Percentiles rank a stretch among this genome's conserved stretches.
Conservation (phyloP, 1,140 invertebrate genomes). For the Achroia grisella region DNA sequence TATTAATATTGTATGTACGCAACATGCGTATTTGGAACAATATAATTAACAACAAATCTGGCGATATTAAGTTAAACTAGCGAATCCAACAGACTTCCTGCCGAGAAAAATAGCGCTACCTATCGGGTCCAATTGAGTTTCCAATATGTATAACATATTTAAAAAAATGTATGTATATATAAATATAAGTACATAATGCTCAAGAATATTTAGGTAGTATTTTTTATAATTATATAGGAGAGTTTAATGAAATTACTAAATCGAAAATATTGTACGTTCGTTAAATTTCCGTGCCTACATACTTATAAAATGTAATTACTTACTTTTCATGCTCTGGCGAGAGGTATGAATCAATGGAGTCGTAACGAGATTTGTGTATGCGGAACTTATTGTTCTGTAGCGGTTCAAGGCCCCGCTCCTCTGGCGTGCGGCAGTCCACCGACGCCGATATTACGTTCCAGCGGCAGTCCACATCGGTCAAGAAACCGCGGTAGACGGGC, state of each 20-base stretch:
- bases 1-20: neutral
- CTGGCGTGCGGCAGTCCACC: constrained; percentile 95
- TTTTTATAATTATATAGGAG: too few relatives aligned
- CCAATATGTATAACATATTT: neutral
- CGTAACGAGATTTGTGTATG: constrained; percentile 97
- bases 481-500: constrained; percentile 93
- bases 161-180: neutral
- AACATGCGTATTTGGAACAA: neutral
- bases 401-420: constrained; percentile 91
- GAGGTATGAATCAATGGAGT: constrained; percentile 98
- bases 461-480: constrained; percentile 96
- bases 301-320: constrained; percentile 23
- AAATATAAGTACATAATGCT: neutral
- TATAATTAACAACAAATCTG: too few relatives aligned
- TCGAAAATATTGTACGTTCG: too few relatives aligned
- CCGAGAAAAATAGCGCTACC: too few relatives aligned
- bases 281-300: too few relatives aligned
- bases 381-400: constrained; percentile 84
- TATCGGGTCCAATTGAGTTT: too few relatives aligned
- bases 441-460: constrained; percentile 97
- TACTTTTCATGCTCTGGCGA: constrained; percentile 87
- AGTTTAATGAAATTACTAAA: too few relatives aligned
- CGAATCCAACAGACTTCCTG: too few relatives aligned
- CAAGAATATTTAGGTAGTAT: too few relatives aligned
- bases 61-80: too few relatives aligned